Evolutionary conservation across 2,797 vertebrate genomes (phyloP).

Genomic region (Helostoma temminkii): DNA sequence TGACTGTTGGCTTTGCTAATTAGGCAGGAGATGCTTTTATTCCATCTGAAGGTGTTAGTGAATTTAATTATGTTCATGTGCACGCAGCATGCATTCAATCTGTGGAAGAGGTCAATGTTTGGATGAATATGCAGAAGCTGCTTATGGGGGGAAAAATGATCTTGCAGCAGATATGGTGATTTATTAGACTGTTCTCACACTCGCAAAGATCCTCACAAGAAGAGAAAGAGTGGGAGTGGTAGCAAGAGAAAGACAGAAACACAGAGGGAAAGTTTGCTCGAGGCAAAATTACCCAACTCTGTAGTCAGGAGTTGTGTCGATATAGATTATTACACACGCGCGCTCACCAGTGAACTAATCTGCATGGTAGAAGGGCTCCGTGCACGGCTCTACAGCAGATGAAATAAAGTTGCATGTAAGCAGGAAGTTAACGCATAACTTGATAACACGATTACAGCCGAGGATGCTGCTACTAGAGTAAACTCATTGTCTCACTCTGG

Average conservation of each 20-base stretch:
- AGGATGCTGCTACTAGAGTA: constrained; percentile 40
- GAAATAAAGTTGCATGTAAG: constrained; percentile 17
- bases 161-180: constrained; percentile 65
- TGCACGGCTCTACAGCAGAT: constrained; percentile 29
- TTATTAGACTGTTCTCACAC: constrained; percentile 59
- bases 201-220: constrained; percentile 34
- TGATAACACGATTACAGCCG: constrained; percentile 35
- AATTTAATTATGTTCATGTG: constrained; percentile 23
- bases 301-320: constrained; percentile 45
- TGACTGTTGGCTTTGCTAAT: constrained; percentile 64
- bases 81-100: constrained; percentile 54
- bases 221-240: constrained; percentile 9
- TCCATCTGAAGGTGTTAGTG: constrained; percentile 38
- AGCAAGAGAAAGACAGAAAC: constrained; percentile 9
- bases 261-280: constrained; percentile 56
- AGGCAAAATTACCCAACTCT: constrained; percentile 58
- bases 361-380: neutral
- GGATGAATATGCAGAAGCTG: constrained; percentile 69
- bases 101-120: constrained; percentile 67
- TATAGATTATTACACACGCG: constrained; percentile 43
- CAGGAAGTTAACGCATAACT: constrained; percentile 9
- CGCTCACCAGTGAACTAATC: constrained; percentile 16
- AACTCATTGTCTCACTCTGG: constrained; percentile 65
- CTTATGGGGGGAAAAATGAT: constrained; percentile 59
- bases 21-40: constrained; percentile 49